Percentiles rank a stretch among this genome's conserved stretches.
Conservation (phyloP, 1,140 invertebrate genomes). For the Platyscapa corneri region DNA sequence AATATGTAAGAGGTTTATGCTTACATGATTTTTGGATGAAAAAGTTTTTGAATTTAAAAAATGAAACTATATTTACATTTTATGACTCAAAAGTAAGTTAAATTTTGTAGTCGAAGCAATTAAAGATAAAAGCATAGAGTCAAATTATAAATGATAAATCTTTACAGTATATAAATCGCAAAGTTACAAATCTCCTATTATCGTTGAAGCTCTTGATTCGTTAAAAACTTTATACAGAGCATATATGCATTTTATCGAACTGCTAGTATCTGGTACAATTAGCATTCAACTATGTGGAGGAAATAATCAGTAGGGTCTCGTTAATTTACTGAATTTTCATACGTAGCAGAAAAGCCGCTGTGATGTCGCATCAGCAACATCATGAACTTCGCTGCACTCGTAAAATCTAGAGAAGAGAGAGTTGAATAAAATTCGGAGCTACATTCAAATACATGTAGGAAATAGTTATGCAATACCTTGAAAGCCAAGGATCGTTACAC, state of each 20-base stretch:
- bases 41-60: not conserved
- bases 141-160: too few relatives aligned
- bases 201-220: too few relatives aligned
- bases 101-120: too few relatives aligned
- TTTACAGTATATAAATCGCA: too few relatives aligned
- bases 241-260: not conserved
- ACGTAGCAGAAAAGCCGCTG: not conserved
- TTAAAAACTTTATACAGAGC: not conserved
- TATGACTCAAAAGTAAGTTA: too few relatives aligned
- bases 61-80: too few relatives aligned
- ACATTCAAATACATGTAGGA: not conserved
- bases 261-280: not conserved
- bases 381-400: not conserved
- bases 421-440: not conserved
- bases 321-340: not conserved
- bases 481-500: not conserved
- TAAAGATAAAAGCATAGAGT: too few relatives aligned
- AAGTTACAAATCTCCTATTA: too few relatives aligned
- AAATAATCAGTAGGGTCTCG: not conserved
- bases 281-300: not conserved
- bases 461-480: slow-evolving; percentile 12
- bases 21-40: not conserved
- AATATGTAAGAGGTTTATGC: not conserved
- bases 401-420: not conserved
- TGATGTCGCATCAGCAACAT: not conserved